Evolutionary conservation across 2,888 invertebrate species (phyloP).

Genomic region (Philaethria dido): DNA sequence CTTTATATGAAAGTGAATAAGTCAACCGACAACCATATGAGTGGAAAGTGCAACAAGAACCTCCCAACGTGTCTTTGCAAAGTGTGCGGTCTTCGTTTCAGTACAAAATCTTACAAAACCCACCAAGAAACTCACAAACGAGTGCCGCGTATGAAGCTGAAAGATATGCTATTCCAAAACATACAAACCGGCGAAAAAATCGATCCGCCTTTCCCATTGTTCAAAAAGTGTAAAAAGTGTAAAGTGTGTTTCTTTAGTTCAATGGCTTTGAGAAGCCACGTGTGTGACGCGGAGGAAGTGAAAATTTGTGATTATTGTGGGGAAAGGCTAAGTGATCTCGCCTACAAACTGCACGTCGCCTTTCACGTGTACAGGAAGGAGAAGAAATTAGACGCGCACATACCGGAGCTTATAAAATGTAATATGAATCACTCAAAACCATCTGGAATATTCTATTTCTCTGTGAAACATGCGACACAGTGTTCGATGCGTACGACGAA

Average conservation of each 20-base stretch:
- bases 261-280: conserved; percentile 30
- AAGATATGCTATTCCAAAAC: conserved; percentile 50
- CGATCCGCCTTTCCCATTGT: conserved; percentile 47
- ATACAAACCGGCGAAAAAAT: conserved; percentile 44
- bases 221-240: conserved; percentile 52
- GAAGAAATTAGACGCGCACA: conserved; percentile 5
- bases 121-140: conserved; percentile 45
- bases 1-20: conserved; percentile 32
- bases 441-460: conserved; percentile 62
- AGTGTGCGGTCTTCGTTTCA: conserved; percentile 53
- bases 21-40: conserved; percentile 37
- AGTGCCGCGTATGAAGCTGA: conserved; percentile 42
- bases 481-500: conserved; percentile 57
- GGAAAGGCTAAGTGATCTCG: conserved; percentile 45
- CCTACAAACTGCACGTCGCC: conserved; percentile 51
- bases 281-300: conserved; percentile 31
- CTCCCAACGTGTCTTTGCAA: conserved; percentile 46
- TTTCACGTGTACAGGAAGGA: conserved; percentile 50
- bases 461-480: conserved; percentile 55
- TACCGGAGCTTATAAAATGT: conserved; percentile 56
- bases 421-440: conserved; percentile 54
- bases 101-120: background rate
- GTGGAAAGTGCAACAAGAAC: conserved; percentile 12
- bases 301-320: conserved; percentile 39
- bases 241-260: conserved; percentile 47